Percentiles rank a stretch among this genome's conserved stretches.
Evolutionary conservation across 2,797 vertebrate species (phyloP).

Genomic region (Hydrophis major): DNA sequence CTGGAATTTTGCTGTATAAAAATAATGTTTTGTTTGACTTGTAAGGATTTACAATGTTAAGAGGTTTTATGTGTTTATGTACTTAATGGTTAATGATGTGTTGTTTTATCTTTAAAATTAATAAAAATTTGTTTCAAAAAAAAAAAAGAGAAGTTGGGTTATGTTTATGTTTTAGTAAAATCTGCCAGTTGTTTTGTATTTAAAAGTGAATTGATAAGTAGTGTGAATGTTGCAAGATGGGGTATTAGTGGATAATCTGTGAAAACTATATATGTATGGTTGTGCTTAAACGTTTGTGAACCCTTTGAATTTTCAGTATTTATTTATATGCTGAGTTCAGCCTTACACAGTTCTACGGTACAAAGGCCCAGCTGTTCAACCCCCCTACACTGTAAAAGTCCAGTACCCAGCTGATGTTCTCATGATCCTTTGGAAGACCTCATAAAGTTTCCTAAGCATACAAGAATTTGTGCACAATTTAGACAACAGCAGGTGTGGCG

Average conservation of each 20-base stretch:
- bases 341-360: background rate
- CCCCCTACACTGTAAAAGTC: no score
- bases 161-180: background rate
- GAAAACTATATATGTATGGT: background rate
- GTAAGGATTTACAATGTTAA: no score
- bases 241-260: background rate
- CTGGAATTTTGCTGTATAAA: no score
- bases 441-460: no score
- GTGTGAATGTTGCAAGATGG: background rate
- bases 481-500: background rate
- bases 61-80: no score
- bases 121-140: no score
- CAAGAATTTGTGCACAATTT: no score
- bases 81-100: no score
- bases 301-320: background rate
- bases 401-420: background rate
- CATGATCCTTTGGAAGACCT: no score
- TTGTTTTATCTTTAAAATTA: no score
- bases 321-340: background rate
- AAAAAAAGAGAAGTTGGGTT: background rate
- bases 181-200: background rate
- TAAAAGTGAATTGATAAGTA: background rate
- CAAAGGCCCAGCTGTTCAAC: background rate
- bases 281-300: background rate
- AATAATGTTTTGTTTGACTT: no score